Percentiles rank a stretch among this genome's conserved stretches.
Conservation (phyloP, 37 sponge, comb jelly and placozoan species). For the Sycon ciliatum region DNA sequence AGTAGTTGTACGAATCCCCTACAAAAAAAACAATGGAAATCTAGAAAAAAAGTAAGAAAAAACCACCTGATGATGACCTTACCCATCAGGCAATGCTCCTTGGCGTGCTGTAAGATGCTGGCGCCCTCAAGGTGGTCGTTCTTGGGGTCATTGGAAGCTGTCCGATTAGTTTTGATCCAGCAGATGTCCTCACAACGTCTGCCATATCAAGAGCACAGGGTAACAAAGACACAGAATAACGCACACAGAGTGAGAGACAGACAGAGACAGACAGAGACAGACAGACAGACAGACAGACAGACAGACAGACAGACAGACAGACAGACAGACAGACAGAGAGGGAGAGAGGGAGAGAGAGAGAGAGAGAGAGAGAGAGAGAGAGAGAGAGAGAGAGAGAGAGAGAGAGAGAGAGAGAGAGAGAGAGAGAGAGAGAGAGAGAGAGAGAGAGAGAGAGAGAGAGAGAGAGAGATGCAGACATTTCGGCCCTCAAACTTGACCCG, state of each 20-base stretch:
- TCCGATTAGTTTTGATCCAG: slow-evolving; percentile 91
- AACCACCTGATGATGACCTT: too few species aligned
- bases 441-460: background rate
- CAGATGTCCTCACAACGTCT: slow-evolving; percentile 88
- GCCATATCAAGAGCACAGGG: too few species aligned
- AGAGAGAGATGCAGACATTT: background rate
- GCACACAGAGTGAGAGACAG: too few species aligned
- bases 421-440: slow-evolving; percentile 1
- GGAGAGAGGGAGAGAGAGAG: background rate
- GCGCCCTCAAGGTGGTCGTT: too few species aligned
- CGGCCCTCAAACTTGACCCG: too few species aligned
- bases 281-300: too few species aligned
- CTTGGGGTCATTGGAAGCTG: slow-evolving; percentile 29
- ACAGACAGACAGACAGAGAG: background rate
- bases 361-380: background rate
- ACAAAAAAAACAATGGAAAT: too few species aligned
- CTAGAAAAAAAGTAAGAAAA: too few species aligned
- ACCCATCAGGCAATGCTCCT: slow-evolving; percentile 30
- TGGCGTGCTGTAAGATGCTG: slow-evolving; percentile 74
- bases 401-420: background rate
- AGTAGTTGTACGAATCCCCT: too few species aligned
- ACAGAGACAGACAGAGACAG: too few species aligned
- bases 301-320: too few species aligned
- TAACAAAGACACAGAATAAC: too few species aligned
- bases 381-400: background rate